These are phyloP conservation scores for Bos indicus DNA, from an alignment of 2,113 vertebrate genomes.

Conservation along the genomic window DNA sequence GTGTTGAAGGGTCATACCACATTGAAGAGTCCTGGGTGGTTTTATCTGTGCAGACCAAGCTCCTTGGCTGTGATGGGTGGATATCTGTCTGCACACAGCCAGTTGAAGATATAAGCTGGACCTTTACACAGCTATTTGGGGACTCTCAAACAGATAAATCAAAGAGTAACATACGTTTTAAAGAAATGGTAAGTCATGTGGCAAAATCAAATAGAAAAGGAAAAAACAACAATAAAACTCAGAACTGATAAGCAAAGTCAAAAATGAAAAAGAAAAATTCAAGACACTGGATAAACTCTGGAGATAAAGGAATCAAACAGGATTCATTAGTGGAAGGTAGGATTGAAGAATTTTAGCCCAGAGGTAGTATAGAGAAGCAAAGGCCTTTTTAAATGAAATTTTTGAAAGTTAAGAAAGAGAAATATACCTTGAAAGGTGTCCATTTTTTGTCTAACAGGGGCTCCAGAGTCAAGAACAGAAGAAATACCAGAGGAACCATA, in stretches of 20 bases:
- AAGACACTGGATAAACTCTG: neutral
- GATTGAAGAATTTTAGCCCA: neutral
- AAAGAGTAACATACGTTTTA: neutral
- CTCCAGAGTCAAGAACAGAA: neutral
- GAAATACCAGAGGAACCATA: neutral
- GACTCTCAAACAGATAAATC: neutral
- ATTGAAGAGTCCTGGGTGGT: fast-evolving
- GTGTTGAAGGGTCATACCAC: fast-evolving
- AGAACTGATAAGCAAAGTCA: neutral
- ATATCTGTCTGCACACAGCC: neutral
- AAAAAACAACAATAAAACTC: neutral
- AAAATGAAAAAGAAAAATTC: neutral
- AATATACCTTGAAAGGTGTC: neutral
- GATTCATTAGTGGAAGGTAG: neutral
- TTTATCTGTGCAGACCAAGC: neutral
- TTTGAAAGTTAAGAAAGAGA: neutral
- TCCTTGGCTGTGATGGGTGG: neutral
- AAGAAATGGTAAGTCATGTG: neutral
- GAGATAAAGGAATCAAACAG: neutral
- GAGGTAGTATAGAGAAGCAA: neutral
- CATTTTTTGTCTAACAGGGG: neutral
- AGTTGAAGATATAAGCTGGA: neutral
- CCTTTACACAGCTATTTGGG: neutral
- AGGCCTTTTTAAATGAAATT: neutral
- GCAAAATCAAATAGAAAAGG: neutral